A percentile compares a stretch with the other conserved stretches of the same genome.
Conservation (phyloP, 2,113 vertebrate species). For the Megaceryle torquata region DNA sequence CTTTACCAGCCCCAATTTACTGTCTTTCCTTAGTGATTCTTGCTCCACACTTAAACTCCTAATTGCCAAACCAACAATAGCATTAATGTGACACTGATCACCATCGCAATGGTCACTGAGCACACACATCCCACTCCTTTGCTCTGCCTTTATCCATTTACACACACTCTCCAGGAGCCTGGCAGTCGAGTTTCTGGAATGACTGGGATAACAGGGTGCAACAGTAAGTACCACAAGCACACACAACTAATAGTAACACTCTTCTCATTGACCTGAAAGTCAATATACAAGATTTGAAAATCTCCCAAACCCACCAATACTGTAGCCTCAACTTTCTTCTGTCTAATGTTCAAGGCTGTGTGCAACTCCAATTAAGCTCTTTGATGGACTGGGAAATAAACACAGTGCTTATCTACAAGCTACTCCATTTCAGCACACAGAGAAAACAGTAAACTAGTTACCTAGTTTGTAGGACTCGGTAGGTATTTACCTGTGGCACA, state of each 20-base stretch:
- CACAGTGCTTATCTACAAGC: neutral
- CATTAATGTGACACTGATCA: neutral
- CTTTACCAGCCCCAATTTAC: neutral
- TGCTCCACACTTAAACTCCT: neutral
- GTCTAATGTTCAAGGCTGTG: neutral
- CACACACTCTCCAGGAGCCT: neutral
- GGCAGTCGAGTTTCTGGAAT: neutral
- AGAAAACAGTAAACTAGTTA: neutral
- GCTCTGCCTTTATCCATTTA: neutral
- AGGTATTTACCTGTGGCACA: neutral
- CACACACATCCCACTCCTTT: neutral
- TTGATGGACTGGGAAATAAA: neutral
- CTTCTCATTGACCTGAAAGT: neutral
- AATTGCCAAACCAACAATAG: neutral
- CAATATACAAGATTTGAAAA: neutral
- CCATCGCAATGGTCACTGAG: fast-evolving
- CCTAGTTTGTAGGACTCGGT: neutral
- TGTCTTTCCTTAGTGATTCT: neutral
- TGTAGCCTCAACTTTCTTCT: neutral
- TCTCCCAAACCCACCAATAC: neutral
- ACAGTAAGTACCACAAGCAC: neutral
- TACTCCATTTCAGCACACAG: neutral
- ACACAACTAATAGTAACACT: neutral
- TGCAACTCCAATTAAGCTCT: neutral
- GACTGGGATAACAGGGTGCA: neutral